Conservation (phyloP, 2,888 invertebrate genomes). For the Tenthredo notha region DNA sequence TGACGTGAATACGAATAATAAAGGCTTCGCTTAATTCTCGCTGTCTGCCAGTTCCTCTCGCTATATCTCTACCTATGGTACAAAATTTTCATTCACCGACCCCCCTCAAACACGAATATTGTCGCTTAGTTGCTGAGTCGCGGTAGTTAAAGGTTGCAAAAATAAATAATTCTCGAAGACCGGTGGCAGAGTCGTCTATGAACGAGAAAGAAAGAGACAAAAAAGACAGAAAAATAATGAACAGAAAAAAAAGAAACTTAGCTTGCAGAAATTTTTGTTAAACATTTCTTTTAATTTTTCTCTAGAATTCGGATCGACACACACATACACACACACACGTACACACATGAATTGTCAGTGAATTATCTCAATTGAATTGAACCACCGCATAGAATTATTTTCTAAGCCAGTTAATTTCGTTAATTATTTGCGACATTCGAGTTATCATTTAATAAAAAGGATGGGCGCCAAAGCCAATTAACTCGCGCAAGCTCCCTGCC, state of each 20-base stretch:
- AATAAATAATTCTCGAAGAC: constrained; percentile 17
- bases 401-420: background rate
- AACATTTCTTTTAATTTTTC: background rate
- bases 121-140: constrained; percentile 27
- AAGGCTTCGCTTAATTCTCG: constrained; percentile 44
- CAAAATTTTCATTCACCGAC: constrained; percentile 38
- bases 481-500: constrained; percentile 65
- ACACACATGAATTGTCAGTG: no score
- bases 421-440: constrained; percentile 39
- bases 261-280: background rate
- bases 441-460: constrained; percentile 40
- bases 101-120: constrained; percentile 27
- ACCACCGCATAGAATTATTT: background rate
- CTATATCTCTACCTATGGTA: constrained; percentile 1
- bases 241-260: background rate
- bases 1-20: constrained; percentile 52
- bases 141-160: background rate
- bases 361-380: background rate
- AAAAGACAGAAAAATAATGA: background rate
- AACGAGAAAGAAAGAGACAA: background rate
- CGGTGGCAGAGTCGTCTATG: background rate
- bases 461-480: constrained; percentile 47
- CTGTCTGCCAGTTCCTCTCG: constrained; percentile 40
- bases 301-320: background rate
- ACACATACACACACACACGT: background rate